Base-by-base conservation (phyloP, 37 sponge, comb jelly and placozoan genomes). In the Chondrosia reniformis region DNA sequence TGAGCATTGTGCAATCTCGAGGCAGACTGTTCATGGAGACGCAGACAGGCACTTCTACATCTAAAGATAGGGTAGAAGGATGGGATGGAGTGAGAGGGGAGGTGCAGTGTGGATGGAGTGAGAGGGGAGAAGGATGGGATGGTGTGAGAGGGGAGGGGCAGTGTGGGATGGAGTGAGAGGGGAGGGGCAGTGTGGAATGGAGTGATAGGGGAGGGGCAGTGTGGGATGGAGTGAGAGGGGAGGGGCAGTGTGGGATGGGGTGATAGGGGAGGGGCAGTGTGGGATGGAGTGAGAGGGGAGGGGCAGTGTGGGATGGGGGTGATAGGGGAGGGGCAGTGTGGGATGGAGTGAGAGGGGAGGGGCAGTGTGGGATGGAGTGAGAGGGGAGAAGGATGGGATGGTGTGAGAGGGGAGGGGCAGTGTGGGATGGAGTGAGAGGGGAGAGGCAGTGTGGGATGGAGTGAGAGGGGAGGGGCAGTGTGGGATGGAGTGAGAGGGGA, bases 11-110 rank as follows among this genome's bases (percentile, higher is more conserved):
- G 72, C 71, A 86, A 39, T 55, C 77, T 52, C 42, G 34, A 61
- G 37, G 76, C 76, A 46, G 86, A 80, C 36, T 86, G 81, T 31
- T 86, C 86, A 30, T 86, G 86, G 17, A 86, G 76, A 46, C 81
- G 74, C 0, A 86, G 86, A 66, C 76, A 86, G 13, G 75, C 76
- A 5, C 67, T 38, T 5, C 85, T 71, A 72, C 85, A 78, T 52
- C 85, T 84, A 55, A 46, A 75, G 4, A 1, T 28, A 30, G 61
- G 22, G 61, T 25, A 30, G 52, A 10, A 49, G 52, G 10, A 15
- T 15, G 15, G 15, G 52, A 15, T 49, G 52, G 52, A 19, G 15
- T 10, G 52, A 19, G 10, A 15, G 52, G 10, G 61, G 8, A 30
- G 52, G 10, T 19, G 52, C 15, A 15, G 52, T 49, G 52, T 49